Conservation (phyloP, 2,888 invertebrate genomes). For the Amblyteles armatorius region DNA sequence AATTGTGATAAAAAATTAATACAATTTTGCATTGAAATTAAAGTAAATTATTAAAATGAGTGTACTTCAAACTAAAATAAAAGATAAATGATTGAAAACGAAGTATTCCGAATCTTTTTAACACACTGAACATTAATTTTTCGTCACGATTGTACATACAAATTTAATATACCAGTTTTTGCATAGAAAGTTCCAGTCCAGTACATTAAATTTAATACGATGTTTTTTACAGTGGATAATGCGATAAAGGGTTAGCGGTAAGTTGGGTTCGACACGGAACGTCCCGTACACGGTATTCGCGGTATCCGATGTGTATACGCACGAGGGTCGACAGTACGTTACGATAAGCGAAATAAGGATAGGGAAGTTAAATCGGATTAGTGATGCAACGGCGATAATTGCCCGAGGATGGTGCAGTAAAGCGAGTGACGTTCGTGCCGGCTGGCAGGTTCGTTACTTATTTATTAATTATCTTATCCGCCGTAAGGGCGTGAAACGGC, state of each 20-base stretch:
- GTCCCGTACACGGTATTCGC: neutral
- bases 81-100: too few relatives aligned
- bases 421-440: neutral
- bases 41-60: too few relatives aligned
- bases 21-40: too few relatives aligned
- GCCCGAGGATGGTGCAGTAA: constrained; percentile 24
- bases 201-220: too few relatives aligned
- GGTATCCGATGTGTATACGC: constrained; percentile 36
- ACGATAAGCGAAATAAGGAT: constrained; percentile 51
- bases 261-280: neutral
- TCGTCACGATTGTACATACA: too few relatives aligned
- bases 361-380: constrained; percentile 52
- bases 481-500: constrained; percentile 27
- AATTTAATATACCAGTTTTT: too few relatives aligned
- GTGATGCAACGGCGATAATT: constrained; percentile 61
- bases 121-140: too few relatives aligned
- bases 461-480: constrained; percentile 59
- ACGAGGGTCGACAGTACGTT: constrained; percentile 7
- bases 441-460: constrained; percentile 38
- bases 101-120: too few relatives aligned
- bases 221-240: neutral
- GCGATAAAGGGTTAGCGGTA: neutral
- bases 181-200: too few relatives aligned
- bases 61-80: too few relatives aligned
- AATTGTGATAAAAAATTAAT: too few relatives aligned